Evolutionary conservation across 1,140 invertebrate genomes (phyloP), one percentile per base, ranked within the genome.

Genomic region (Drosophila sp.): DNA sequence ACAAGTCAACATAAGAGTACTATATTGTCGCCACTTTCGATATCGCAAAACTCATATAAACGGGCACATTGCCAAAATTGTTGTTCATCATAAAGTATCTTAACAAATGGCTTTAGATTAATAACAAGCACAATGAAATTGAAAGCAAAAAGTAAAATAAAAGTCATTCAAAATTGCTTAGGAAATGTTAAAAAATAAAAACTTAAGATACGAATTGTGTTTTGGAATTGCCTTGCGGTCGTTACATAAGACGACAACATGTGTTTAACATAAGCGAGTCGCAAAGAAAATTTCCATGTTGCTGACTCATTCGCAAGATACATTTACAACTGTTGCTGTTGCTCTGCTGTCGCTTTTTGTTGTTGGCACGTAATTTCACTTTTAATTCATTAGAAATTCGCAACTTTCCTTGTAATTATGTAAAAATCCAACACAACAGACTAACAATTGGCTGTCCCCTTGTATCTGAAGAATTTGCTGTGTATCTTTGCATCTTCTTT

Each of bases 401-500:
- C 43, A 45, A 84, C 80, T 86, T 84, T 86, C 81, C 13, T 80
- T 59, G 54, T 9, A 61, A 63, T 80, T 86, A 70, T 63, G 38
- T 64, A 71, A 78, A 57, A 63, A 14, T n/a, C n/a, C n/a, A n/a
- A 40, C 21, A 5, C 16, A 62, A 48, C 45, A 43, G 36, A 25
- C 9, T n/a, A 21, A 16, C 36, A 13, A 14, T 34, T 53, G n/a
- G 36, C 43, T 14, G 11, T n/a, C 25, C n/a, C 4, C 51, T 79
- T 29, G 14, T 18, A 16, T 34, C 27, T 16, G 11, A n/a, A 18
- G 41, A 16, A 4, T 32, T 41, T 14, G 51, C 21, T 9, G 8
- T 4, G 21, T 11, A 16, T 40, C 11, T 40, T 16, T 50, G 56
- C 40, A 34, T 8, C 41, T 72, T 77, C 61, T 51, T 27, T 21